Evolutionary conservation across 2,888 invertebrate species (phyloP), one percentile per base, ranked within the genome.

Genomic region (Drosophila emarginata): DNA sequence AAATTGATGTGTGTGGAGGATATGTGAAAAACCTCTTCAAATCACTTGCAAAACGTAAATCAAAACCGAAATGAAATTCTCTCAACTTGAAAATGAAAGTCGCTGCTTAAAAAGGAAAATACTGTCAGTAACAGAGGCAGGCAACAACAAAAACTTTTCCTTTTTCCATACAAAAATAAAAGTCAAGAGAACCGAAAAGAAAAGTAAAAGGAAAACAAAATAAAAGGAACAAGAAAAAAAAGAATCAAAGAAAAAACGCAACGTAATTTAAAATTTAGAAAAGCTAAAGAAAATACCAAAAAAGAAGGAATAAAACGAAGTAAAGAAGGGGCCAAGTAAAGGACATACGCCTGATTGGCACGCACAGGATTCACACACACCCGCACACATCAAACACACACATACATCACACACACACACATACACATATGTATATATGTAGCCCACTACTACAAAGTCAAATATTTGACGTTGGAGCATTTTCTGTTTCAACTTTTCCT

Each of bases 271-370:
- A 84, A 84, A 87, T 83, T 86, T 80, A 70, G 69, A 74, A 79
- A 80, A 72, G 72, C 67, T 78, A 61, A 77, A 79, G 75, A 77
- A 83, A 74, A 61, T 56, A n/a, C 18, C 59, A 37, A 32, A 23
- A 61, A 74, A 28, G 50, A 39, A 62, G 54, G 74, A 69, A 79
- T 87, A 87, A 76, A 77, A 74, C 69, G 71, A 69, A 69, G 4
- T 45, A 64, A 73, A 70, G 66, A 23, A 72, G 74, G 58, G 68
- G 66, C 4, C 61, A 53, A 12, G 45, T 21, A 66, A 72, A 54
- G 72, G 76, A 84, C 86, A 80, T 76, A 86, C 77, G 83, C 80
- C 77, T 84, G 84, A 87, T 87, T 86, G 88, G 88, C 84, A 84
- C 86, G 82, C 82, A 85, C 79, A 70, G 53, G 56, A 37, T 71